These are phyloP conservation scores for Myotis daubentonii DNA, from an alignment of 2,797 vertebrate species.

Conservation along the genomic window DNA sequence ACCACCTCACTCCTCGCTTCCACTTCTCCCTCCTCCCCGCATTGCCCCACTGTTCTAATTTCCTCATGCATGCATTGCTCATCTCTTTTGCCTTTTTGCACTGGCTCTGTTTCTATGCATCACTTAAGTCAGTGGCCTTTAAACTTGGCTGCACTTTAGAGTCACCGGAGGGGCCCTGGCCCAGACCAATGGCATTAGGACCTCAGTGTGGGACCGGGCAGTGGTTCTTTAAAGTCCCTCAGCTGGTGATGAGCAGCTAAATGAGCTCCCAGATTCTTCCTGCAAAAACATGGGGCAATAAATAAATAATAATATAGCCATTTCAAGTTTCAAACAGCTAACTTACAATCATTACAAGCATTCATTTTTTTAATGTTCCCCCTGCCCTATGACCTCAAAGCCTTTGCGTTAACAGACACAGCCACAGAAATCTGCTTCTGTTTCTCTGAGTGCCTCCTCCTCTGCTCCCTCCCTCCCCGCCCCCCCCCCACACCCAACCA, in stretches of 20 bases:
- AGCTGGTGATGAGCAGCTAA: not conserved
- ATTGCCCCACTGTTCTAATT: not conserved
- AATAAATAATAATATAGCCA: not conserved
- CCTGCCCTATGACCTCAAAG: not conserved
- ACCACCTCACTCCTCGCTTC: not conserved
- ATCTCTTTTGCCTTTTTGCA: not conserved
- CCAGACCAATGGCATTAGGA: not conserved
- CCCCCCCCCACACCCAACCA: not conserved
- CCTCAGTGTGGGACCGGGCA: not conserved
- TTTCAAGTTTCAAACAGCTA: not conserved
- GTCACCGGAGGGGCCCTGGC: not conserved
- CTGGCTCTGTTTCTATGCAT: not conserved
- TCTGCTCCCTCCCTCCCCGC: not conserved
- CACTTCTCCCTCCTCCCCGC: not conserved
- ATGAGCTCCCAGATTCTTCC: not conserved
- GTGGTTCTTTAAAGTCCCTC: not conserved
- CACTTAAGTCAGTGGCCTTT: not conserved
- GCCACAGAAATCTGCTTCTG: not conserved
- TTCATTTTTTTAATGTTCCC: not conserved
- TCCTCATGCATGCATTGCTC: not conserved
- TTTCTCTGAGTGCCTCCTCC: not conserved
- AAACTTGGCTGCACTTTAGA: not conserved
- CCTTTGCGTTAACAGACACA: not conserved
- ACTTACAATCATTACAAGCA: not conserved
- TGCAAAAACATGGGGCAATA: slow-evolving; percentile 9